Base-by-base conservation (phyloP, 2,113 vertebrate species). In the Aplodontia rufa region DNA sequence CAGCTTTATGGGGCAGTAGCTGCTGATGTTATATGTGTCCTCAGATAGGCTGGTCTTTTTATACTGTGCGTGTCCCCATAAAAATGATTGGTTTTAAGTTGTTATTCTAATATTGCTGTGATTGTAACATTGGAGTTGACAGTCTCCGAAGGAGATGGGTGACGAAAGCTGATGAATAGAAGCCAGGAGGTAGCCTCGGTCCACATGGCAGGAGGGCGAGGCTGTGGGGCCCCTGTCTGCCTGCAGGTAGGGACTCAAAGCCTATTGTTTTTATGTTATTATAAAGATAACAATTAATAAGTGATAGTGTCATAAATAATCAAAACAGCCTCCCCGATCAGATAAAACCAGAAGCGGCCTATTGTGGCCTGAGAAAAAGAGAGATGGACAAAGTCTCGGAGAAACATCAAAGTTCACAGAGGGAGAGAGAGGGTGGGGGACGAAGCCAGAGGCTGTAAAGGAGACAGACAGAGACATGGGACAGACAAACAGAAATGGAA, bases 1-100 rank as follows among this genome's bases (percentile, higher is more conserved):
- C 98, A 98, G 97, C 94, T 99, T 99, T 98, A 99, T 98, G 97
- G 96, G 88, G 97, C 97, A 97, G 97, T 97, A 97, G 98, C 97
- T 78, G 96, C 96, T 96, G 98, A 97, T 94, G 92, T 98, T 98
- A 96, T 98, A 96, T 94, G 94, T 97, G 95, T 97, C 97, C 97
- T 96, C 95, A 94, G 98, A 96, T 96, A 98, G 97, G 95, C 96
- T 98, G 97, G 96, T 97, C 97, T 98, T 98, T 98, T 98, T 97
- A 98, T 95, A 97, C 95, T 97, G 42, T 91, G 97, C 97, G 97
- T 95, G 93, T 97, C 98, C 97, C 97, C 96, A 98, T 98, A 98
- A 98, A 98, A 98, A 97, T 98, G 95, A 98, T 97, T 96, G 80
- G 96, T 94, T 98, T 98, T 95, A 97, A 98, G 97, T 97, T 98